A percentile compares a stretch with the other conserved stretches of the same genome.
Evolutionary conservation across 2,888 invertebrate species (phyloP).

Genomic region (Caenorhabditis wallacei): DNA sequence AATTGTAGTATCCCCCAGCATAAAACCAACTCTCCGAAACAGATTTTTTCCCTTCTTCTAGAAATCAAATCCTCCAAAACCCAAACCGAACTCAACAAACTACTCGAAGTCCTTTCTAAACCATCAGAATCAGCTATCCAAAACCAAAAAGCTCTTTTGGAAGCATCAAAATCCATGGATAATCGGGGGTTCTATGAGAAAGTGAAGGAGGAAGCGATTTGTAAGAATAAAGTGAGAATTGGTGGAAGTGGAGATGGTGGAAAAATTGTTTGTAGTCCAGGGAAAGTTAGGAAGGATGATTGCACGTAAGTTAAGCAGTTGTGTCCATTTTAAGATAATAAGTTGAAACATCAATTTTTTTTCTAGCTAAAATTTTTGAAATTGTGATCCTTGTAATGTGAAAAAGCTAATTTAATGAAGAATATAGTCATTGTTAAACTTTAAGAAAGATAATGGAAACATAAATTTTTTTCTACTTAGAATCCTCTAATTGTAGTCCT

Average conservation of each 20-base stretch:
- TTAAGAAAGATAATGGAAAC: background rate
- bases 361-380: no score
- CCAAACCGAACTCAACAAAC: background rate
- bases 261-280: conserved; percentile 61
- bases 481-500: no score
- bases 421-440: no score
- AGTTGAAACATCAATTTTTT: no score
- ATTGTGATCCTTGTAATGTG: no score
- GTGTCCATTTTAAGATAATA: no score
- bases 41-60: no score
- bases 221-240: conserved; percentile 46
- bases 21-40: no score
- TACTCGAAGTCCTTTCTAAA: background rate
- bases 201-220: conserved; percentile 37
- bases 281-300: conserved; percentile 13
- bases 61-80: conserved; percentile 6
- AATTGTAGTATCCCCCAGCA: no score
- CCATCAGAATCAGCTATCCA: background rate
- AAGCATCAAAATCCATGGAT: background rate
- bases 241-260: conserved; percentile 63
- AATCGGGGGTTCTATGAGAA: conserved; percentile 21
- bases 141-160: conserved; percentile 21
- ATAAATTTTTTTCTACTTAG: no score
- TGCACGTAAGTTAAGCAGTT: conserved; percentile 40
- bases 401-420: no score